Percentiles rank a stretch among this genome's conserved stretches.
phyloP scores from a whole-genome alignment of 2,888 invertebrate genomes.

The Fragum sueziense region DNA sequence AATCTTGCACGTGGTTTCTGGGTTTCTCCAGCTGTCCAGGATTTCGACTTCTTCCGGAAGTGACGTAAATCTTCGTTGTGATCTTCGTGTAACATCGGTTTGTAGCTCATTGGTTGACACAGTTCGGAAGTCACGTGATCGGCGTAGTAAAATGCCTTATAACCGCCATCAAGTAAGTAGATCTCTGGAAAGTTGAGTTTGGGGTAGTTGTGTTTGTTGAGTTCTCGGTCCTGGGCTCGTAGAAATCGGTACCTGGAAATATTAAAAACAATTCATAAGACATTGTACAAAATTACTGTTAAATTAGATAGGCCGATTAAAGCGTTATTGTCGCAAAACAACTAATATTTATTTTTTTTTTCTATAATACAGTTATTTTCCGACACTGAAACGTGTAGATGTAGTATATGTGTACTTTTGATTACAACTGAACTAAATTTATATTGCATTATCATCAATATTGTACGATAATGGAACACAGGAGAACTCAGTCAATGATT shows the following conservation, averaged over 20 bases:
- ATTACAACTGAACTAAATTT: too few relatives aligned
- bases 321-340: too few relatives aligned
- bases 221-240: constrained; percentile 5
- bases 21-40: constrained; percentile 81
- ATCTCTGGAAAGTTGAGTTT: constrained; percentile 19
- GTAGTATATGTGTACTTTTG: too few relatives aligned
- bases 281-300: too few relatives aligned
- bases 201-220: constrained; percentile 14
- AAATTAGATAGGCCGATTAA: too few relatives aligned
- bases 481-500: too few relatives aligned
- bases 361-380: too few relatives aligned
- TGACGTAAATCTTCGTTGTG: constrained; percentile 88
- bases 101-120: constrained; percentile 89
- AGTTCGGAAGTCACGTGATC: constrained; percentile 76
- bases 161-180: constrained; percentile 21
- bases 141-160: constrained; percentile 12
- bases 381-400: too few relatives aligned
- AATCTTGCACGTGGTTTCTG: constrained; percentile 16
- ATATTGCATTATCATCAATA: too few relatives aligned
- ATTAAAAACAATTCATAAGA: too few relatives aligned
- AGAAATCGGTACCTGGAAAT: constrained; percentile 21
- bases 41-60: constrained; percentile 90
- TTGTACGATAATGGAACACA: too few relatives aligned
- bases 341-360: too few relatives aligned
- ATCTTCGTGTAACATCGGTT: constrained; percentile 92